These are phyloP conservation scores for Acromyrmex heyeri DNA, from an alignment of 1,140 invertebrate species.

Conservation along the genomic window DNA sequence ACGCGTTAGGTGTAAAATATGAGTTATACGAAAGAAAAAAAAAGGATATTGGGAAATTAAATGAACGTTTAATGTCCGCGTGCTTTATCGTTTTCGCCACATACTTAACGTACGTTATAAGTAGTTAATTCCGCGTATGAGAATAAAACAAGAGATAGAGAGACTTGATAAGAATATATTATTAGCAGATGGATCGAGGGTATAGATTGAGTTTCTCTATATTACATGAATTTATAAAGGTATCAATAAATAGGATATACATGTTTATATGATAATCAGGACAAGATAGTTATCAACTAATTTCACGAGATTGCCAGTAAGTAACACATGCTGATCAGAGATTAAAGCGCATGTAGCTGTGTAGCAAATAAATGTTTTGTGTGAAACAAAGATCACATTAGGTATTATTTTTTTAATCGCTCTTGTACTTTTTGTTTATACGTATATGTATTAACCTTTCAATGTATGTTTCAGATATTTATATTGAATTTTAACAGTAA, in stretches of 20 bases:
- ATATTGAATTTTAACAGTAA: too few relatives aligned
- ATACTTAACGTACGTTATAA: constrained; percentile 24
- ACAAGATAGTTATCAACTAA: constrained; percentile 50
- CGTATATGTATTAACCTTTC: not conserved
- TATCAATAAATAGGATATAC: constrained; percentile 9
- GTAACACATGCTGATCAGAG: not conserved
- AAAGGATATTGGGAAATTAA: not conserved
- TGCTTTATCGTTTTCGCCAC: constrained; percentile 36
- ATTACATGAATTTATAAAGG: constrained; percentile 12
- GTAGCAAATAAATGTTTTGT: constrained; percentile 10
- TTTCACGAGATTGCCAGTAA: constrained; percentile 34
- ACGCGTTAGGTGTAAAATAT: constrained; percentile 20
- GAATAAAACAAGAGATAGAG: constrained; percentile 13
- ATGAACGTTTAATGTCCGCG: not conserved
- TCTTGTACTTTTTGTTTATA: not conserved
- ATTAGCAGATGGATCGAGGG: not conserved
- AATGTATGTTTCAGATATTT: too few relatives aligned
- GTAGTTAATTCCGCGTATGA: not conserved
- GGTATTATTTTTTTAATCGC: not conserved
- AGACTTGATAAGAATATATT: constrained; percentile 24
- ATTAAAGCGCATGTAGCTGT: constrained; percentile 18
- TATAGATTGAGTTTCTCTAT: not conserved
- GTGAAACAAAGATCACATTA: not conserved
- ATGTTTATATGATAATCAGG: constrained; percentile 1
- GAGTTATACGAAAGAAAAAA: not conserved